Percentiles rank a stretch among this genome's conserved stretches.
Evolutionary conservation across 2,797 vertebrate species (phyloP).

Genomic region (Falco concolor): DNA sequence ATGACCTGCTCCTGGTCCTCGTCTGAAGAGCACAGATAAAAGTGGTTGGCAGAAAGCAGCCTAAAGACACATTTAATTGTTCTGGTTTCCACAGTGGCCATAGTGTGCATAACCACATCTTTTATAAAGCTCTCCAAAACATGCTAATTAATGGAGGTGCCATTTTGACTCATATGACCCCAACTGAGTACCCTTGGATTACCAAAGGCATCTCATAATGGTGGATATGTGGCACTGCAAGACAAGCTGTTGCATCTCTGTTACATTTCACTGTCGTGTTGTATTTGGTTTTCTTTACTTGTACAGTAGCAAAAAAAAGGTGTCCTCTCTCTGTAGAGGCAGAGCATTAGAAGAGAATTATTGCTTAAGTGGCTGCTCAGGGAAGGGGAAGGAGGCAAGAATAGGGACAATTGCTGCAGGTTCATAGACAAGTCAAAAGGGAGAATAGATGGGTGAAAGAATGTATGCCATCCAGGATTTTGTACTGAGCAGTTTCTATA

Average conservation of each 20-base stretch:
- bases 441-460: neutral
- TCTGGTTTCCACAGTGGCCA: neutral
- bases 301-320: neutral
- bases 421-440: neutral
- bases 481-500: neutral
- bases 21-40: neutral
- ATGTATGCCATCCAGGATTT: neutral
- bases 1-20: neutral
- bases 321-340: neutral
- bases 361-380: neutral
- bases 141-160: neutral
- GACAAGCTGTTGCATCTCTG: neutral
- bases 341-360: neutral
- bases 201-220: neutral
- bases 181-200: neutral
- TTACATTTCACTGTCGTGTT: neutral
- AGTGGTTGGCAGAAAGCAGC: neutral
- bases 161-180: neutral
- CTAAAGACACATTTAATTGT: neutral
- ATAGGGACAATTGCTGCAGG: neutral
- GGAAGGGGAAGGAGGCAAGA: neutral
- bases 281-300: neutral
- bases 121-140: neutral
- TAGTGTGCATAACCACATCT: neutral
- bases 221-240: neutral